Evolutionary conservation across 2,888 invertebrate genomes (phyloP), one percentile per base, ranked within the genome.

Genomic region (Leucania comma): DNA sequence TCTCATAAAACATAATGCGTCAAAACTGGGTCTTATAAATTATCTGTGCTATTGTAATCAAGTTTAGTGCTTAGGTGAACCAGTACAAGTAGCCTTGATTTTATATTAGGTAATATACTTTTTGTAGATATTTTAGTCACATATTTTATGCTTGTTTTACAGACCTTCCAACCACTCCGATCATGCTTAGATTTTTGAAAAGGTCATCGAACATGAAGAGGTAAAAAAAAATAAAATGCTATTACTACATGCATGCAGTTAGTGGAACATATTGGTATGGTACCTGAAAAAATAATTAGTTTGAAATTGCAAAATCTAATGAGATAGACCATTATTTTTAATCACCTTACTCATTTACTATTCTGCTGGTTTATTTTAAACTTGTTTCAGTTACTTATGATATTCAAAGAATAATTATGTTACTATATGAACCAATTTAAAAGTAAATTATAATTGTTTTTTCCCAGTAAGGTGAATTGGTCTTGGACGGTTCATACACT

Each of bases 1-100:
- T 42, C 71, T 74, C 72, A 64, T 72, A 71, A 68, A 80, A 83
- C 75, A 51, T 75, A 82, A 82, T 82, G 67, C 74, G 56, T 68
- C 72, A 66, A 76, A 84, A 80, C 70, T 78, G 67, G 75, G 69
- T 77, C 72, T 68, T 75, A 61, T 50, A 68, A 70, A 70, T 69
- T 53, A 58, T 73, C 68, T 73, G 50, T 69, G 60, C 50, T 65
- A 72, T 70, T 71, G 70, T 81, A 64, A 80, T 68, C 38, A 61
- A 59, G 57, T 71, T 73, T 53, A 63, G 53, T 59, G 22, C 29
- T 42, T 75, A 56, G 14, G 14, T 62, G 32, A 63, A 63, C 42
- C 50, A 59, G 62, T 60, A 58, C 35, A 58, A 64, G 26, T 57
- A 50, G 74, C 63, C 59, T 77, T 79, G 63, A 61, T 68, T 53